Conservation (phyloP, 1,140 invertebrate species). For the Brachionus koreanus region DNA sequence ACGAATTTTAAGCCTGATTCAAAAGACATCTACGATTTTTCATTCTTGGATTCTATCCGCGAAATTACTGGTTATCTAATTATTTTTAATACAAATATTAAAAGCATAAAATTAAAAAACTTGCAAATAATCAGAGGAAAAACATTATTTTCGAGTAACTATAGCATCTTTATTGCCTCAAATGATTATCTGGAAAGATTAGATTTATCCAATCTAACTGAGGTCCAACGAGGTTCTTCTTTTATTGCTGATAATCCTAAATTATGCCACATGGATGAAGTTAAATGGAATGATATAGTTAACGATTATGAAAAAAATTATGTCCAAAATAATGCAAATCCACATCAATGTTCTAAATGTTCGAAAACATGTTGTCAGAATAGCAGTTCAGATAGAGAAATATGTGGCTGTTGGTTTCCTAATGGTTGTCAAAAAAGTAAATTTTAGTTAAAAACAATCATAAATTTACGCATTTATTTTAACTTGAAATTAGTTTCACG, state of each 20-base stretch:
- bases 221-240: neutral
- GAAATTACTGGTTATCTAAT: constrained; percentile 35
- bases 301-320: neutral
- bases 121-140: constrained; percentile 26
- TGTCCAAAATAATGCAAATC: neutral
- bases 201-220: constrained; percentile 11
- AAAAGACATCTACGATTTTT: neutral
- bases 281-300: constrained; percentile 27
- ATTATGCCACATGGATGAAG: constrained; percentile 21
- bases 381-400: neutral
- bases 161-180: constrained; percentile 2
- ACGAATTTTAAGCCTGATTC: constrained; percentile 5
- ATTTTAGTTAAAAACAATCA: neutral
- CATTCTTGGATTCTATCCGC: constrained; percentile 21
- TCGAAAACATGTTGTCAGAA: neutral
- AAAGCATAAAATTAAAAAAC: neutral
- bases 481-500: neutral
- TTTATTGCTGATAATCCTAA: neutral
- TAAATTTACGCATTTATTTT: neutral
- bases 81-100: neutral
- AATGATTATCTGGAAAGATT: constrained; percentile 15
- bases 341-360: neutral
- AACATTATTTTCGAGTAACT: constrained; percentile 6
- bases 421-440: constrained; percentile 29
- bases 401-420: constrained; percentile 21